A percentile compares a stretch with the other conserved stretches of the same genome.
Conservation (phyloP, 2,797 vertebrate species). For the Poecilia picta region DNA sequence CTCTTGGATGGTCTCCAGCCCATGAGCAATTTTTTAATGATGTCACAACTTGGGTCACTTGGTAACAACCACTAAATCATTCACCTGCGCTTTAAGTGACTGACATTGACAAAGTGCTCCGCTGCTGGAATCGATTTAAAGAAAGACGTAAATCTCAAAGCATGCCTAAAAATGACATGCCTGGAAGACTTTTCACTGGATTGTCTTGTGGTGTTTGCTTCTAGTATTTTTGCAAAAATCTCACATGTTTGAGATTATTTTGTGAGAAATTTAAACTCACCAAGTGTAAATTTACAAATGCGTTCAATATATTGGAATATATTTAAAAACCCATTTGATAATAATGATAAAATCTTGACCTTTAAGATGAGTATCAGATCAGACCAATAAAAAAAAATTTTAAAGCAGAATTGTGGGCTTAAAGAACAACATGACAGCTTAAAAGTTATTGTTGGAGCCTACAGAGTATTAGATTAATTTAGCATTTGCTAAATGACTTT, state of each 20-base stretch:
- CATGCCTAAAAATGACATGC: background rate
- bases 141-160: background rate
- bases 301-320: background rate
- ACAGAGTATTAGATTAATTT: too few species aligned
- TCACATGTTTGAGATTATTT: background rate
- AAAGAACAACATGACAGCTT: background rate
- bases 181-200: background rate
- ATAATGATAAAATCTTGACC: background rate
- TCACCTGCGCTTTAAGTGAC: conserved; percentile 41
- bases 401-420: background rate
- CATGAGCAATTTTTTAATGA: conserved; percentile 25
- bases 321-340: background rate
- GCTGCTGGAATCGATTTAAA: conserved; percentile 11
- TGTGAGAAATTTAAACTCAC: background rate
- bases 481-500: too few species aligned
- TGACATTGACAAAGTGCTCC: conserved; percentile 38
- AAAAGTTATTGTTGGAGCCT: too few species aligned
- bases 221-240: background rate
- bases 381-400: background rate
- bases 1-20: conserved; percentile 32
- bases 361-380: background rate
- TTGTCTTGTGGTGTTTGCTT: background rate
- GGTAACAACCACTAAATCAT: conserved; percentile 56
- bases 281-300: background rate
- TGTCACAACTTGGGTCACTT: conserved; percentile 33